Conservation (phyloP, 1,140 invertebrate species). For the Drosophila orena region DNA sequence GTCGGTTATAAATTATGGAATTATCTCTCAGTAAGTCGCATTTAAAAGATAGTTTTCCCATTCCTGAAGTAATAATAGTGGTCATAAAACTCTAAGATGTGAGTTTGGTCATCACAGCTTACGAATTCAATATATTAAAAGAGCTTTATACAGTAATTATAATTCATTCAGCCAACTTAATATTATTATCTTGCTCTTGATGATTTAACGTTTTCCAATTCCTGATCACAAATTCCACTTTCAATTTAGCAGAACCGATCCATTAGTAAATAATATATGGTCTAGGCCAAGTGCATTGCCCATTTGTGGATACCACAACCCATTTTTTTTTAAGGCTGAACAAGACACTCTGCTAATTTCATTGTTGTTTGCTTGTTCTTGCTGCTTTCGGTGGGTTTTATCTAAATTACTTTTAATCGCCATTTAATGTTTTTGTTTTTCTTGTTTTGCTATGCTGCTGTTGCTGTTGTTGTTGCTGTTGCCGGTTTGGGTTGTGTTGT, state of each 20-base stretch:
- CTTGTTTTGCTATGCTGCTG: conserved; percentile 46
- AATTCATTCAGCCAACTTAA: no score
- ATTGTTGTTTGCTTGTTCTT: conserved; percentile 32
- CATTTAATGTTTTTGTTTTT: conserved; percentile 83
- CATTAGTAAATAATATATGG: conserved; percentile 19
- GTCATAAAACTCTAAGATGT: no score
- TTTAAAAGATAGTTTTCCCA: no score
- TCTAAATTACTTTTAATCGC: conserved; percentile 83
- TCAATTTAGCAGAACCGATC: conserved; percentile 3
- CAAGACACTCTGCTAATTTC: conserved; percentile 43
- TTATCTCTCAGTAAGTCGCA: no score
- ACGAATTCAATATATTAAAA: no score
- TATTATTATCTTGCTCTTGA: no score
- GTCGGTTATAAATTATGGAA: no score
- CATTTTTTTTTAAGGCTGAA: conserved; percentile 9
- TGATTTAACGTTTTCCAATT: neutral
- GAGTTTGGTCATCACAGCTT: no score
- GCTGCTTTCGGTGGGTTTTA: conserved; percentile 62
- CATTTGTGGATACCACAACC: conserved; percentile 24
- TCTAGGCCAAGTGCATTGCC: conserved; percentile 29
- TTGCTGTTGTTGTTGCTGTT: conserved; percentile 4
- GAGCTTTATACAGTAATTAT: no score
- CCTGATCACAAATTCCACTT: conserved; percentile 1
- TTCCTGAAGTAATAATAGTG: no score
- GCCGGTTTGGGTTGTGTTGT: conserved; percentile 30